Percentiles rank a stretch among this genome's conserved stretches.
Conservation (phyloP, 2,888 invertebrate genomes). For the Emmelina monodactyla region DNA sequence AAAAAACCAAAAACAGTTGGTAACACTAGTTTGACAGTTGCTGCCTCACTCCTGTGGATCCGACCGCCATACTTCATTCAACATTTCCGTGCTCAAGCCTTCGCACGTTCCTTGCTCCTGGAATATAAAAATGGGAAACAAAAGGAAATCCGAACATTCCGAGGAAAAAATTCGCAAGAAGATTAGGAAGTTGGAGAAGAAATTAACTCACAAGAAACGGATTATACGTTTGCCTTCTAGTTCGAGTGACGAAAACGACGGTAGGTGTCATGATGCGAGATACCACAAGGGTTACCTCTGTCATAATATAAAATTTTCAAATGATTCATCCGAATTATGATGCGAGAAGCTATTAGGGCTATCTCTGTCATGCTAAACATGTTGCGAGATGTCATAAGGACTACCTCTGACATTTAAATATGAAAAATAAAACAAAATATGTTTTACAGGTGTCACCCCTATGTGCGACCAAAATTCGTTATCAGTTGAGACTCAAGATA, state of each 20-base stretch:
- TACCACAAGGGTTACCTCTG: constrained; percentile 3
- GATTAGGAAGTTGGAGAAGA: neutral
- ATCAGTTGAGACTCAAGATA: too few relatives aligned
- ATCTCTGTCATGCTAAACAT: constrained; percentile 5
- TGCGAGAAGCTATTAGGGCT: constrained; percentile 4
- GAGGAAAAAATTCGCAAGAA: neutral
- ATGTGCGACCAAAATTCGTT: constrained; percentile 2
- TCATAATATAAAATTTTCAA: neutral
- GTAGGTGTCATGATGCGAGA: constrained; percentile 1
- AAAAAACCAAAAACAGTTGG: neutral
- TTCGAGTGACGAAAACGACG: neutral
- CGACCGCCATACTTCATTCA: constrained; percentile 1
- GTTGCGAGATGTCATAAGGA: too few relatives aligned
- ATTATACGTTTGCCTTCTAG: neutral
- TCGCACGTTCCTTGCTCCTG: neutral
- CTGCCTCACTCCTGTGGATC: neutral
- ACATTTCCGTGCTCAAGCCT: neutral
- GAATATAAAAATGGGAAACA: neutral
- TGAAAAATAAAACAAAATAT: neutral
- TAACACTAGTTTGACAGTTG: neutral
- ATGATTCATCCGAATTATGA: constrained; percentile 1
- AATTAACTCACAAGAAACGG: neutral
- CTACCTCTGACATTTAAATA: too few relatives aligned
- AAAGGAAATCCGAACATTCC: neutral
- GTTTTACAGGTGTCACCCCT: constrained; percentile 1